Evolutionary conservation across 35 echinoderm and acorn worm species (phyloP), one percentile per base, ranked within the genome.

Genomic region (Patiria miniata): DNA sequence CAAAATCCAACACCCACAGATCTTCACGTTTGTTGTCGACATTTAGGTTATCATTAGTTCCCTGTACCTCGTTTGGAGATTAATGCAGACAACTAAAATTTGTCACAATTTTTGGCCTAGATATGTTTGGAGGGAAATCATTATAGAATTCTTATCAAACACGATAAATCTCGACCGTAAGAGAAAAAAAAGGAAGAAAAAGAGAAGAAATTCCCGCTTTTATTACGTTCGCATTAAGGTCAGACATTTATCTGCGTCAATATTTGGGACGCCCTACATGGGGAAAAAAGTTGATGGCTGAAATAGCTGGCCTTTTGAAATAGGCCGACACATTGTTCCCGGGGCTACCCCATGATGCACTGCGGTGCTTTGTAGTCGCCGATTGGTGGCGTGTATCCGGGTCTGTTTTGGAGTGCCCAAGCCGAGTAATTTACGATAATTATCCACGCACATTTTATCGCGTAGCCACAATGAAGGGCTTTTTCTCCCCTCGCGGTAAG

Each of bases 371-470:
- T 73, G 65, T 73, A 73, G 65, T 73, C 65, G 34, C 65, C 65
- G 65, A 30, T 22, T 73, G 65, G 65, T 73, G 65, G 29, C 26
- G 26, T 26, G 65, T 73, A 22, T 32, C 65, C 15, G 14, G 65
- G 65, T 73, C 29, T 30, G 19, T 73, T 73, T 23, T 73, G 65
- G 34, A 34, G 26, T 26, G 65, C 29, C 65, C 26, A 10, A 30
- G 34, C n/a, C 19, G 21, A 4, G 65, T 73, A 34, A 73, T 73
- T 73, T 73, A 73, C 65, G 65, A 73, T 73, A 73, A 73, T 73
- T 26, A 73, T 22, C 14, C 65, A 2, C 23, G 26, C 26, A 73
- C 65, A 73, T 73, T 47, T 73, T 73, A 73, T 73, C 34, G 65
- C 65, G 14, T 73, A 34, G 15, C 29, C 65, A 73, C 65, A 73